Percentiles rank a stretch among this genome's conserved stretches.
These are phyloP conservation scores for Galleria mellonella DNA, from an alignment of 1,140 invertebrate species.

Conservation along the genomic window DNA sequence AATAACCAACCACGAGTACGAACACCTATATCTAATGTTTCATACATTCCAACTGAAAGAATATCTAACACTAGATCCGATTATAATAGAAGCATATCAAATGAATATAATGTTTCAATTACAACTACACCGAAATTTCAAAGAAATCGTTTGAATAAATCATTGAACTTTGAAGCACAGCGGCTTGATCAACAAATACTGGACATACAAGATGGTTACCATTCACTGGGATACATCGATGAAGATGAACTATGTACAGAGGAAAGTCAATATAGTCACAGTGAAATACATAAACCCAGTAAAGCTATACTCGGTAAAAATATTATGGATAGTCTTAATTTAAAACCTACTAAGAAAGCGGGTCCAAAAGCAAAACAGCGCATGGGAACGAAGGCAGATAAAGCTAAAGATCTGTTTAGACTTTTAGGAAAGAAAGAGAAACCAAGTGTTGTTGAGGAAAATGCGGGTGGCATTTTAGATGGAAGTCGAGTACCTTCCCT, in stretches of 20 bases:
- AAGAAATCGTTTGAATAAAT: slow-evolving; percentile 69
- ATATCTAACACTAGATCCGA: slow-evolving; percentile 30
- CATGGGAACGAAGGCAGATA: slow-evolving; percentile 40
- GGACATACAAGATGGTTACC: slow-evolving; percentile 65
- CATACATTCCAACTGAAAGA: slow-evolving; percentile 58
- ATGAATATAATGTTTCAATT: slow-evolving; percentile 48
- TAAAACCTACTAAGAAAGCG: slow-evolving; percentile 66
- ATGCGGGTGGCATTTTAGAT: slow-evolving; percentile 53
- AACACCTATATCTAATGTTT: slow-evolving; percentile 66
- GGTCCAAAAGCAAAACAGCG: slow-evolving; percentile 62
- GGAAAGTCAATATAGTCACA: slow-evolving; percentile 25
- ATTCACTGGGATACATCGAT: slow-evolving; percentile 68
- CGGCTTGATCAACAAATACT: slow-evolving; percentile 68
- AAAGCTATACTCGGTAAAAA: slow-evolving; percentile 65
- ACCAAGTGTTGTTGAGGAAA: slow-evolving; percentile 31
- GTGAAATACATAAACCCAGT: slow-evolving; percentile 50
- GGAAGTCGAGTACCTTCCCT: slow-evolving; percentile 62
- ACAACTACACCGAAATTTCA: slow-evolving; percentile 60
- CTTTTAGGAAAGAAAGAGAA: slow-evolving; percentile 47
- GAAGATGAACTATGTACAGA: slow-evolving; percentile 38
- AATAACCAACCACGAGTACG: slow-evolving; percentile 69
- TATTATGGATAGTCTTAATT: slow-evolving; percentile 67
- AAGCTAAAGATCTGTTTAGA: slow-evolving; percentile 51
- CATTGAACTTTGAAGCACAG: slow-evolving; percentile 64
- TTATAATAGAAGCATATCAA: slow-evolving; percentile 52